Conservation (phyloP, 2,113 vertebrate species). For the Brachyhypopomus occidentalis region DNA sequence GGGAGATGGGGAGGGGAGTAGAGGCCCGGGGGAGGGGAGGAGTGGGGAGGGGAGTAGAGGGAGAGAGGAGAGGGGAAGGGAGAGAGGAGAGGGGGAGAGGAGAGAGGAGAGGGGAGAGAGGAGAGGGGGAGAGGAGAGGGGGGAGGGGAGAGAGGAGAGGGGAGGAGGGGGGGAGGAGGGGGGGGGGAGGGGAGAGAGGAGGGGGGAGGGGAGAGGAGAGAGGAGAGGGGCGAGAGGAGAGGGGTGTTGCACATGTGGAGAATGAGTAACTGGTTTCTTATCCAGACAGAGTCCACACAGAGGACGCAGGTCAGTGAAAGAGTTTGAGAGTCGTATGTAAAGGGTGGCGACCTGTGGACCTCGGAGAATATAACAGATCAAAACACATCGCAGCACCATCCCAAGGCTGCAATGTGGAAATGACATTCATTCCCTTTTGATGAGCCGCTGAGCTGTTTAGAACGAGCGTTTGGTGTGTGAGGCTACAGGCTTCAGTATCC, state of each 20-base stretch:
- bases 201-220: too few relatives aligned
- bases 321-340: slow-evolving; percentile 23
- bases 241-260: slow-evolving; percentile 63
- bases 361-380: slow-evolving; percentile 40
- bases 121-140: too few relatives aligned
- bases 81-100: too few relatives aligned
- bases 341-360: slow-evolving; percentile 1
- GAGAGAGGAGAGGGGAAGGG: too few relatives aligned
- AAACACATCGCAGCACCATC: neutral
- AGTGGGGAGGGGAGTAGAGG: too few relatives aligned
- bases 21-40: too few relatives aligned
- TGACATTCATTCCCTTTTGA: slow-evolving; percentile 17
- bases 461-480: neutral
- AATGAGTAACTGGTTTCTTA: slow-evolving; percentile 65
- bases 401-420: neutral
- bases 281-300: slow-evolving; percentile 58
- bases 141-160: too few relatives aligned
- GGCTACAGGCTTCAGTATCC: neutral
- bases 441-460: neutral
- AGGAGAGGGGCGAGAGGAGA: too few relatives aligned
- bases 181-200: too few relatives aligned
- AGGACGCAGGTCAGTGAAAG: slow-evolving; percentile 54
- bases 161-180: too few relatives aligned
- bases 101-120: too few relatives aligned
- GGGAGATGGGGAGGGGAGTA: too few relatives aligned